A percentile compares a stretch with the other conserved stretches of the same genome.
phyloP scores from a whole-genome alignment of 2,797 vertebrate genomes.

The Sardinella longiceps region DNA sequence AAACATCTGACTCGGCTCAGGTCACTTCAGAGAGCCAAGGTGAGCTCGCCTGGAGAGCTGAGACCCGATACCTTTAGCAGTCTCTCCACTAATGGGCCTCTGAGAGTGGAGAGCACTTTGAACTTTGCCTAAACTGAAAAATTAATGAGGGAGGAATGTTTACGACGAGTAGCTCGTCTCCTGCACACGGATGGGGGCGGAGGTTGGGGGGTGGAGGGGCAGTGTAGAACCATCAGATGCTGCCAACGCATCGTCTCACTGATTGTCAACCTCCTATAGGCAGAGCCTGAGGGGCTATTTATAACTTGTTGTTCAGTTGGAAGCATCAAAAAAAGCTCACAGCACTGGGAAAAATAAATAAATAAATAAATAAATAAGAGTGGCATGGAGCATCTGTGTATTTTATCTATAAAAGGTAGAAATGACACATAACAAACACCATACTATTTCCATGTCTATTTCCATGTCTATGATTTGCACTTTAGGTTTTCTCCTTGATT shows the following conservation, averaged over 20 bases:
- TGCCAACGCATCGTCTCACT: not conserved
- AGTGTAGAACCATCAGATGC: not conserved
- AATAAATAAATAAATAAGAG: not conserved
- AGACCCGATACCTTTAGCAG: not conserved
- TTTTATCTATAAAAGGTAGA: not conserved
- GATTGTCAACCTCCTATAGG: not conserved
- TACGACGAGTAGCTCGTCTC: not conserved
- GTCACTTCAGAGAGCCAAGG: not conserved
- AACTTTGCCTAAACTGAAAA: not conserved
- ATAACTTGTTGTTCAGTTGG: not conserved
- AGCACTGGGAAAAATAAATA: not conserved
- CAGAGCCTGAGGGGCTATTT: not conserved
- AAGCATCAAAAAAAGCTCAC: not conserved
- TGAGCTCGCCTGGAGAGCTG: not conserved
- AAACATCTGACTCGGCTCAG: not conserved
- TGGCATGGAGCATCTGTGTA: not conserved
- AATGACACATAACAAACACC: not conserved
- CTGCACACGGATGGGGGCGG: not conserved
- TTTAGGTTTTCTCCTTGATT: not conserved
- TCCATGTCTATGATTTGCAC: not conserved
- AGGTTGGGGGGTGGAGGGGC: not conserved
- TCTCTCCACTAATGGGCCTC: not conserved
- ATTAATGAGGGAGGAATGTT: not conserved
- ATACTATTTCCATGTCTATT: not conserved
- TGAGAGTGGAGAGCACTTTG: not conserved